Percentiles rank a stretch among this genome's conserved stretches.
Evolutionary conservation across 2,888 invertebrate species (phyloP).

Genomic region (Tanytarsus gracilentus): DNA sequence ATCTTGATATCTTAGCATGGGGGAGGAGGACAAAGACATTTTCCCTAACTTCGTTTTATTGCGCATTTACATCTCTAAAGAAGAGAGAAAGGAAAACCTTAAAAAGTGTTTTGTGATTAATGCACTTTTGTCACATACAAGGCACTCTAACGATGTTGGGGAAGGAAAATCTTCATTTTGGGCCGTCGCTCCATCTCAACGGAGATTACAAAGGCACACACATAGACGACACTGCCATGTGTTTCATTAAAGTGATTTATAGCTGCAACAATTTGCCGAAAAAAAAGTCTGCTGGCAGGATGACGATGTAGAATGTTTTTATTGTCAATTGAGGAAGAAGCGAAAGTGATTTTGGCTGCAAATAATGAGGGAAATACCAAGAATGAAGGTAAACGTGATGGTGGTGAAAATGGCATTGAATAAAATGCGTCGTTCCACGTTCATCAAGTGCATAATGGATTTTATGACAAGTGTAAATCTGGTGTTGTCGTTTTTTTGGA

Average conservation of each 20-base stretch:
- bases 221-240: neutral
- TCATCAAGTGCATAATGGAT: constrained; percentile 20
- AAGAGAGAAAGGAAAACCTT: neutral
- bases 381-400: neutral
- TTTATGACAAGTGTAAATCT: constrained; percentile 8
- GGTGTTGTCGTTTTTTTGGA: neutral
- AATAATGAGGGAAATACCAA: neutral
- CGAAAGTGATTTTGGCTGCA: too few relatives aligned
- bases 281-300: neutral
- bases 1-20: too few relatives aligned
- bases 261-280: constrained; percentile 1
- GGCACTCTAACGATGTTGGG: neutral
- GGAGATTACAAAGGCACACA: neutral
- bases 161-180: neutral
- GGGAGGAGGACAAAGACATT: too few relatives aligned
- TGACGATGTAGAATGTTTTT: neutral
- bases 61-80: too few relatives aligned
- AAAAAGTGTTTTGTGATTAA: constrained; percentile 8
- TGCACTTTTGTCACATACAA: constrained; percentile 20
- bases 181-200: too few relatives aligned
- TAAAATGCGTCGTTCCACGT: neutral
- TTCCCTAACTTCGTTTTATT: neutral
- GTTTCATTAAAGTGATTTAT: neutral
- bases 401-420: neutral
- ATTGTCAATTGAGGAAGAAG: neutral